Base-by-base conservation (phyloP, 2,797 vertebrate genomes). In the Hippopotamyrus pictus region DNA sequence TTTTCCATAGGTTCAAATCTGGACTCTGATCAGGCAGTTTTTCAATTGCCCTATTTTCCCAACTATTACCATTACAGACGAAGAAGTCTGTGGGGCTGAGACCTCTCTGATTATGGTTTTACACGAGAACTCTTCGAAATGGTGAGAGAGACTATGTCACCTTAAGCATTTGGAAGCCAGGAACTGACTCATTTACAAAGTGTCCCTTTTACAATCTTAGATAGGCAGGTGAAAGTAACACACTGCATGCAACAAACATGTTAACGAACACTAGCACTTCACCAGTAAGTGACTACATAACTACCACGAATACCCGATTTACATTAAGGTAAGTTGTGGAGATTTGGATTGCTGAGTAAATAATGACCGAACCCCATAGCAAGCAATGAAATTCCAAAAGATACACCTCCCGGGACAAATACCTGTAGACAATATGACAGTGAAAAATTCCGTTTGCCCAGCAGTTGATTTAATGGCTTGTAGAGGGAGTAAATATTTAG, bases 401-500 rank as follows among this genome's bases (percentile, higher is more conserved):
- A 44, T 44, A 44, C 37, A 37, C 29, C 22, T 73, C 4, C 37
- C 19, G 37, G 73, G 5, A 79, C 41, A 44, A 79, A 79, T n/a
- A n/a, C 14, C 37, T 44, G 17, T 7, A 79, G 17, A 79, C 37
- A n/a, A 44, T 54, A 41, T 25, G 50, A 12, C 22, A 54, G 48
- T 25, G 83, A 85, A 48, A 85, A 85, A 22, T 29, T 25, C 2
- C 5, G 0, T 50, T 84, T 48, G 14, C 25, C 54, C 41, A 37
- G 54, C 37, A 19, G 37, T 12, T 54, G 9, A 46, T 62, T 59
- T 33, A 57, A 41, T 48, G 37, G 5, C 76, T 29, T 25, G 1
- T 59, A 65, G 22, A 82, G 57, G 6, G 25, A 7, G 82, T 85
- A 65, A 83, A 85, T 44, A 59, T 89, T 88, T 73, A 57, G 73